A percentile compares a stretch with the other conserved stretches of the same genome.
Conservation (phyloP, 2,888 invertebrate species). For the Auanema freiburgensis region DNA sequence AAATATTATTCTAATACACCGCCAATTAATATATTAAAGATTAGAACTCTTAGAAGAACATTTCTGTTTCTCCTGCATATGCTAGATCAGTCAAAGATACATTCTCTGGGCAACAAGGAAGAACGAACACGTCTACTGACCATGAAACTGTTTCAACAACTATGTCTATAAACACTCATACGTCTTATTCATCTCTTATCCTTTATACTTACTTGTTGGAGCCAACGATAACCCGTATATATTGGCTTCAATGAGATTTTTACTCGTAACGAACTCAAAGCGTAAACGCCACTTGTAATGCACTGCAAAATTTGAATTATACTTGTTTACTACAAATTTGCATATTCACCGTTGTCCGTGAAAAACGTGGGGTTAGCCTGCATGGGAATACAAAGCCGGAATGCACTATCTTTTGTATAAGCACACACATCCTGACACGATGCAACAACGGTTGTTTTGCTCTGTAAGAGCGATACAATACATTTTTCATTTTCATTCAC, state of each 20-base stretch:
- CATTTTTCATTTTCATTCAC: too few relatives aligned
- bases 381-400: constrained; percentile 88
- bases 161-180: constrained; percentile 64
- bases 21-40: too few relatives aligned
- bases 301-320: constrained; percentile 58
- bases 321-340: neutral
- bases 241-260: constrained; percentile 20
- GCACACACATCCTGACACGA: constrained; percentile 90
- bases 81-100: constrained; percentile 32
- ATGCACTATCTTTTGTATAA: constrained; percentile 79
- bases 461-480: constrained; percentile 15
- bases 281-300: constrained; percentile 90
- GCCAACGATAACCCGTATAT: constrained; percentile 20
- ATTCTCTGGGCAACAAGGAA: constrained; percentile 79
- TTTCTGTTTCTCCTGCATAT: too few relatives aligned
- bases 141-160: constrained; percentile 92
- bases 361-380: constrained; percentile 94
- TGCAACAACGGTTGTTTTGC: constrained; percentile 66
- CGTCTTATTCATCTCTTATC: constrained; percentile 5
- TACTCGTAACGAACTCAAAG: constrained; percentile 82
- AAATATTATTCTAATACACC: too few relatives aligned
- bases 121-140: constrained; percentile 91
- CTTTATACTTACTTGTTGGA: constrained; percentile 23
- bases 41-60: too few relatives aligned
- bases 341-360: constrained; percentile 72